Evolutionary conservation across 1,140 invertebrate species (phyloP), one percentile per base, ranked within the genome.

Genomic region (Bombus consobrinus): DNA sequence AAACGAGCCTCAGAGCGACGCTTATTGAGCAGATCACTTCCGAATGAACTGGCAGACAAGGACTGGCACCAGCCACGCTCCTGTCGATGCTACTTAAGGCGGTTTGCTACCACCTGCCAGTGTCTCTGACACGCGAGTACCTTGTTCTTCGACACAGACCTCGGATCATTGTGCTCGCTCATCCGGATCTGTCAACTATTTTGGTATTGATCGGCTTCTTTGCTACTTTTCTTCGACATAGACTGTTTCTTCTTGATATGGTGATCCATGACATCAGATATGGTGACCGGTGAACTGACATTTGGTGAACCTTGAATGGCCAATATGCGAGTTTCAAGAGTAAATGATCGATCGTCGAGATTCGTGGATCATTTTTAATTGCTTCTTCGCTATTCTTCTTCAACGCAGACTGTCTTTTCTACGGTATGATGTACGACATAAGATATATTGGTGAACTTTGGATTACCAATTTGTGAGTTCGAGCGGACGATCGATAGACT

Each of bases 1-100:
- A 79, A 87, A 18, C 81, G 37, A n/a, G 73, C 39, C 43, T 15
- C 72, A 41, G 34, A 34, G 53, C 59, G 64, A 86, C 64, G 84
- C 47, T 83, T 71, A 83, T 86, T 72, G 85, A 83, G 37, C 72
- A 18, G 62, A 77, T 86, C 72, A 68, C 59, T 85, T 81, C 83
- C 77, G 69, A 85, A 34, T 78, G 83, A 74, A 59, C 59, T 81
- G 77, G 47, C 75, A 43, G 75, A 72, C 83, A 41, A 34, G 77
- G 9, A 80, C 57, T 59, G 39, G 32, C 78, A 37, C 22, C 59
- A n/a, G 15, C 81, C 25, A 75, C 59, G 72, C 57, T 37, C 32
- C 79, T 57, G 47, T 69, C 71, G 78, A 57, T 28, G 75, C 64
- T 64, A 53, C 82, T 57, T 71, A 43, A 41, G 73, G 13, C 32